These are phyloP conservation scores for Bombus huntii DNA, from an alignment of 1,140 invertebrate species.

Conservation along the genomic window DNA sequence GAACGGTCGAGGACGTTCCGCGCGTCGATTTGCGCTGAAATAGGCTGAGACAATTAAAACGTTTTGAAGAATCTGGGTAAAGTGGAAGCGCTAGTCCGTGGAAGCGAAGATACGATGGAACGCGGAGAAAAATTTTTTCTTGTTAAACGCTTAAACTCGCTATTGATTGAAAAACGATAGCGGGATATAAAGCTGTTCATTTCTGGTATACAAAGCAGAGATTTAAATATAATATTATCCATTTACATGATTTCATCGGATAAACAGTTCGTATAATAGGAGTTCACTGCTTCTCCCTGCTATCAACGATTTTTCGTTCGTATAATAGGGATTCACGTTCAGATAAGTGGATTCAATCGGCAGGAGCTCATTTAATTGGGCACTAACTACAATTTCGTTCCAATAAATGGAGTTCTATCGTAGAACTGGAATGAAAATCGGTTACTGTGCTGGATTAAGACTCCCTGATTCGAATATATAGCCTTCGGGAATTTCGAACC, in stretches of 20 bases:
- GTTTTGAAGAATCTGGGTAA: background rate
- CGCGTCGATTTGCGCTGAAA: background rate
- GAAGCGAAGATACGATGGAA: background rate
- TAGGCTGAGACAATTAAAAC: constrained; percentile 7
- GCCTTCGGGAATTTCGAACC: background rate
- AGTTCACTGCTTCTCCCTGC: no score
- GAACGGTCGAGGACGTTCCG: constrained; percentile 7
- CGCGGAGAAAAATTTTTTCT: background rate
- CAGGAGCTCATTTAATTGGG: background rate
- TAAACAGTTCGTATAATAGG: no score
- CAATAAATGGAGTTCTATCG: background rate
- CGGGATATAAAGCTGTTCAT: background rate
- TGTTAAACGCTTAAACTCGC: background rate
- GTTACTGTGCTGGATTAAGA: background rate
- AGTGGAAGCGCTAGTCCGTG: no score
- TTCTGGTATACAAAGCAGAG: background rate
- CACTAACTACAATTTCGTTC: background rate
- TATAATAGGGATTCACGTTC: background rate
- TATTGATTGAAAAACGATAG: background rate
- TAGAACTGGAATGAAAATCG: background rate
- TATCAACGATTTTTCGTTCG: background rate
- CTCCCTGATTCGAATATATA: background rate
- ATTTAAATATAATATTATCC: no score
- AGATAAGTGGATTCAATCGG: background rate
- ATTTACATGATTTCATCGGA: no score